A percentile compares a stretch with the other conserved stretches of the same genome.
phyloP scores from a whole-genome alignment of 2,888 invertebrate genomes.

The Stenotaenia linearis region DNA sequence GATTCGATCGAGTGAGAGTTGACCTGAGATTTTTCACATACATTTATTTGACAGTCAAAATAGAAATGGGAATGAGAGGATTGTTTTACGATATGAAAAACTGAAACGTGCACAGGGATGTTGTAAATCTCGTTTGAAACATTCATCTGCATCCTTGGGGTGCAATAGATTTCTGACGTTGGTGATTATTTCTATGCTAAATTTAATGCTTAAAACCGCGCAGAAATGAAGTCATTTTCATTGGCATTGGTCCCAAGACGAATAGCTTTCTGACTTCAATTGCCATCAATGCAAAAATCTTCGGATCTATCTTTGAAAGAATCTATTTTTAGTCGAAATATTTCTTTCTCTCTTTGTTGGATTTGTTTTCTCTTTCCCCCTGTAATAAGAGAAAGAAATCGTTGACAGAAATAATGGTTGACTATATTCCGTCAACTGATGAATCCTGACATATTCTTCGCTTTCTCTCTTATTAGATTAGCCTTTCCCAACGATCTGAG shows the following conservation, averaged over 20 bases:
- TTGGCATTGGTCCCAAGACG: not conserved
- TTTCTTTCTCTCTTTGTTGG: not conserved
- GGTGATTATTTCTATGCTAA: constrained; percentile 12
- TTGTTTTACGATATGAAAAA: not conserved
- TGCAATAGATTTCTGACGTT: constrained; percentile 15
- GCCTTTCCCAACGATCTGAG: not conserved
- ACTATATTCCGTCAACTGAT: constrained; percentile 14
- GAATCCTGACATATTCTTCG: constrained; percentile 12
- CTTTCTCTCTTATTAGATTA: constrained; percentile 5
- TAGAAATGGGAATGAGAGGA: constrained; percentile 10
- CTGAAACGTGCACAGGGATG: constrained; percentile 6
- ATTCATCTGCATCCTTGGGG: not conserved
- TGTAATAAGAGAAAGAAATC: not conserved
- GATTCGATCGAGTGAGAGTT: not conserved
- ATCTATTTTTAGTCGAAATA: not conserved
- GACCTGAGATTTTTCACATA: not conserved
- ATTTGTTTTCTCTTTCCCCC: not conserved
- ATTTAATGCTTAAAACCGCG: constrained; percentile 18
- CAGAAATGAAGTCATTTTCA: not conserved
- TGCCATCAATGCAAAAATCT: not conserved
- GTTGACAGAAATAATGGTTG: constrained; percentile 20
- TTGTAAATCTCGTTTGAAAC: constrained; percentile 19
- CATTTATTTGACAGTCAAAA: constrained; percentile 24
- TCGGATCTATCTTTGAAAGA: not conserved
- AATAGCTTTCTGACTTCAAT: not conserved